Percentiles rank a stretch among this genome's conserved stretches.
Evolutionary conservation across 2,113 vertebrate genomes (phyloP).

Genomic region (Jaculus jaculus): DNA sequence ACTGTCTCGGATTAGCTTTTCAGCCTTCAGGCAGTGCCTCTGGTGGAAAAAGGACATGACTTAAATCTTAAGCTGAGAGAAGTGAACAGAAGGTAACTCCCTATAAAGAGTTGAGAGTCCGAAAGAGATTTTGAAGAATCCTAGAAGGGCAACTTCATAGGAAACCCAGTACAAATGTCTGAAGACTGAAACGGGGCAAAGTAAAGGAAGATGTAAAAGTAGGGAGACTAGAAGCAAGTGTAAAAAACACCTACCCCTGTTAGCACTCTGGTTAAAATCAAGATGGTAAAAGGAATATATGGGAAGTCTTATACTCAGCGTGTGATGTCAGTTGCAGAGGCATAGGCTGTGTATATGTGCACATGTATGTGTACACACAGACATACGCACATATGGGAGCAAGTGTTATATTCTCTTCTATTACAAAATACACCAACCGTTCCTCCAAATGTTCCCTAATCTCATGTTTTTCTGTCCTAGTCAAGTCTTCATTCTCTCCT

Average conservation of each 20-base stretch:
- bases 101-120: slow-evolving; percentile 14
- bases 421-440: neutral
- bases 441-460: neutral
- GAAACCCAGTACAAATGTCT: neutral
- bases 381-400: rapidly evolving
- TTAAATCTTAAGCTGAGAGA: slow-evolving; percentile 41
- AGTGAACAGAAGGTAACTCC: slow-evolving; percentile 23
- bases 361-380: rapidly evolving
- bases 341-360: neutral
- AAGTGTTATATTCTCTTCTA: neutral
- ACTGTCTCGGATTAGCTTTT: neutral
- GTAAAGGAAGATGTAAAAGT: neutral
- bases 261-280: neutral
- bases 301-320: neutral
- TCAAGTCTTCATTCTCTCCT: neutral
- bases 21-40: slow-evolving; percentile 18
- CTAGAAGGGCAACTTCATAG: neutral
- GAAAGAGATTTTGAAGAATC: slow-evolving; percentile 47
- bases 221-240: neutral
- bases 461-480: neutral
- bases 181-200: neutral
- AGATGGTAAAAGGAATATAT: neutral
- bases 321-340: neutral
- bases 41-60: slow-evolving; percentile 6
- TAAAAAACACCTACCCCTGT: neutral